These are phyloP conservation scores for Phymatocera aterrima DNA, from an alignment of 2,888 invertebrate species.

Conservation along the genomic window DNA sequence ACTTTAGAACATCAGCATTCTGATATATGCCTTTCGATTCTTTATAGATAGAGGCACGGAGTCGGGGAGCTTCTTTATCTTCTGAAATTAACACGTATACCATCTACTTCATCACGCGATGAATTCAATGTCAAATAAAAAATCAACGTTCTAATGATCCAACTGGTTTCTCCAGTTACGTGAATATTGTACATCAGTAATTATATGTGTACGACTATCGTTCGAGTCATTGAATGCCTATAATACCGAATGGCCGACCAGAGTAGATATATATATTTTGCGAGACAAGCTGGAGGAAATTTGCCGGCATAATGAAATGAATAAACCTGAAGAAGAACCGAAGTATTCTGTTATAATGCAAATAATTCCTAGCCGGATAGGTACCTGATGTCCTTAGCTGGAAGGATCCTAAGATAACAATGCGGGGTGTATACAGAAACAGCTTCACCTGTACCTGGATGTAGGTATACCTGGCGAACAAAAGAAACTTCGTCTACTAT, in stretches of 20 bases:
- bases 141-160: too few species aligned
- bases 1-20: too few species aligned
- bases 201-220: too few species aligned
- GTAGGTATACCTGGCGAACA: background rate
- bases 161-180: background rate
- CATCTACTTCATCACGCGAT: background rate
- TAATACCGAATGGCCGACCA: too few species aligned
- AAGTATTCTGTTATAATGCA: background rate
- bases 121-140: background rate
- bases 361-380: background rate
- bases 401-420: slow-evolving; percentile 1
- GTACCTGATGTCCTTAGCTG: background rate
- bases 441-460: background rate
- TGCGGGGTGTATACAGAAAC: background rate
- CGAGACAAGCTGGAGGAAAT: background rate
- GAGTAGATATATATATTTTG: too few species aligned
- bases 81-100: too few species aligned
- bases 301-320: background rate
- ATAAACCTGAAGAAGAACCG: background rate
- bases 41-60: too few species aligned
- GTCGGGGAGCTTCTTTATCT: background rate
- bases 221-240: too few species aligned
- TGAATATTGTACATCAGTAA: background rate
- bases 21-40: too few species aligned
- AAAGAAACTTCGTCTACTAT: too few species aligned